These are phyloP conservation scores for Lagothrix lagotricha DNA, from an alignment of 2,797 vertebrate genomes.

Conservation along the genomic window DNA sequence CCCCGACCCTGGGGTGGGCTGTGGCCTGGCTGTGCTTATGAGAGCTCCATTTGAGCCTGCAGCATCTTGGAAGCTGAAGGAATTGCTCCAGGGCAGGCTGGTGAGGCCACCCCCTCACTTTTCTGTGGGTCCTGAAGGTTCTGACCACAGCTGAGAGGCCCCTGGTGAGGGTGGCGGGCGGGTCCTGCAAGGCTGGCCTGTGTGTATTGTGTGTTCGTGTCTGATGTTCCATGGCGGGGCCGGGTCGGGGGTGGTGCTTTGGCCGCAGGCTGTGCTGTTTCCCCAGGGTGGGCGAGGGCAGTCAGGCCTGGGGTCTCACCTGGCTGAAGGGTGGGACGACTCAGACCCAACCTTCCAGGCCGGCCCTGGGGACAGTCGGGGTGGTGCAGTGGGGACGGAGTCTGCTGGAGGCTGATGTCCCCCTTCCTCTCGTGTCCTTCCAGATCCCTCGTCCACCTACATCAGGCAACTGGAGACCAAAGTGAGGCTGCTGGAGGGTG, in stretches of 20 bases:
- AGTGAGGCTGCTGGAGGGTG: constrained; percentile 94
- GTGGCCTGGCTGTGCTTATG: not conserved
- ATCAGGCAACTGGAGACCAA: constrained; percentile 96
- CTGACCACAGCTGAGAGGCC: not conserved
- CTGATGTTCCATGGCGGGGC: too few relatives aligned
- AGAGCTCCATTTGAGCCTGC: not conserved
- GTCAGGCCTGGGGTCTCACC: not conserved
- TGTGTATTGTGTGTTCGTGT: not conserved
- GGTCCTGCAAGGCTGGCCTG: not conserved
- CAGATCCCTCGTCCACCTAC: constrained; percentile 95
- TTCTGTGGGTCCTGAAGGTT: too few relatives aligned
- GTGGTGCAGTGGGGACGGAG: rapidly evolving
- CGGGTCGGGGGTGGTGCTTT: too few relatives aligned
- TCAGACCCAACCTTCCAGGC: not conserved
- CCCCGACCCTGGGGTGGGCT: not conserved
- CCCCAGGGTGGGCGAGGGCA: not conserved
- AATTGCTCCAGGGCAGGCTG: rapidly evolving
- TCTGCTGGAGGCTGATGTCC: not conserved
- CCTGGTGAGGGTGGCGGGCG: rapidly evolving
- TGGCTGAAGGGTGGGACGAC: not conserved
- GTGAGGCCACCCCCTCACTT: rapidly evolving
- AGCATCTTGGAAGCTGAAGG: not conserved
- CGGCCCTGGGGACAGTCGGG: not conserved
- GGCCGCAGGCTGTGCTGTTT: not conserved
- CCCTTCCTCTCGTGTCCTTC: constrained; percentile 55